Percentiles rank a stretch among this genome's conserved stretches.
These are phyloP conservation scores for Bathynomus jamesi DNA, from an alignment of 1,140 invertebrate species.

Conservation along the genomic window DNA sequence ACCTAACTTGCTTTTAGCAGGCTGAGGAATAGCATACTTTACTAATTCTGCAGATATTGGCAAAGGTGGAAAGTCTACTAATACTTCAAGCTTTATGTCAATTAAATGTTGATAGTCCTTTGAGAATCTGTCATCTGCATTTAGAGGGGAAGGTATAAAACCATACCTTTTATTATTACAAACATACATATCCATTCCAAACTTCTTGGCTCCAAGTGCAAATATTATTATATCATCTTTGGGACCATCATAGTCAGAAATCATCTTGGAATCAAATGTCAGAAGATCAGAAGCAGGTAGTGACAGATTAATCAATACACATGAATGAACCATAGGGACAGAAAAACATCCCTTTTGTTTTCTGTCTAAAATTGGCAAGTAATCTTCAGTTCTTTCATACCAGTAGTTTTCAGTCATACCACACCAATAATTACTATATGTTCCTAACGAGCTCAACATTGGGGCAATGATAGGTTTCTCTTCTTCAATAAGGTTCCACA, in stretches of 20 bases:
- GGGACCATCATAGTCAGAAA: conserved; percentile 62
- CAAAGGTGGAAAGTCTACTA: conserved; percentile 43
- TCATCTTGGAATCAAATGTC: conserved; percentile 62
- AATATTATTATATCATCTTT: conserved; percentile 92
- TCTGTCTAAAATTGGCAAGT: conserved; percentile 67
- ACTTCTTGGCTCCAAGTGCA: conserved; percentile 69
- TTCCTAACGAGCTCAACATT: conserved; percentile 71
- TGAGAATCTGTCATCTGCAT: conserved; percentile 55
- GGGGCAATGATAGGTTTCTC: conserved; percentile 61
- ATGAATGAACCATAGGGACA: conserved; percentile 89
- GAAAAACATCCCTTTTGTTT: conserved; percentile 65
- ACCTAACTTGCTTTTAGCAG: conserved; percentile 60
- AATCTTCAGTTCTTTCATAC: conserved; percentile 77
- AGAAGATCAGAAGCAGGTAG: conserved; percentile 54
- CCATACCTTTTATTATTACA: conserved; percentile 78
- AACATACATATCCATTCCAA: conserved; percentile 63
- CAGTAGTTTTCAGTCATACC: conserved; percentile 83
- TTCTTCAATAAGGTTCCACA: conserved; percentile 57
- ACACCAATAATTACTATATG: conserved; percentile 95
- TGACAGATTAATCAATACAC: conserved; percentile 72
- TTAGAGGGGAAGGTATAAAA: conserved; percentile 70
- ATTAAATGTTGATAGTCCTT: conserved; percentile 63
- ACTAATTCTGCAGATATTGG: conserved; percentile 60
- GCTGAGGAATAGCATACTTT: conserved; percentile 52
- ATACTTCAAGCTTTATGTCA: conserved; percentile 47